These are phyloP conservation scores for Chascanopsetta lugubris DNA, from an alignment of 2,113 vertebrate genomes.

Conservation along the genomic window DNA sequence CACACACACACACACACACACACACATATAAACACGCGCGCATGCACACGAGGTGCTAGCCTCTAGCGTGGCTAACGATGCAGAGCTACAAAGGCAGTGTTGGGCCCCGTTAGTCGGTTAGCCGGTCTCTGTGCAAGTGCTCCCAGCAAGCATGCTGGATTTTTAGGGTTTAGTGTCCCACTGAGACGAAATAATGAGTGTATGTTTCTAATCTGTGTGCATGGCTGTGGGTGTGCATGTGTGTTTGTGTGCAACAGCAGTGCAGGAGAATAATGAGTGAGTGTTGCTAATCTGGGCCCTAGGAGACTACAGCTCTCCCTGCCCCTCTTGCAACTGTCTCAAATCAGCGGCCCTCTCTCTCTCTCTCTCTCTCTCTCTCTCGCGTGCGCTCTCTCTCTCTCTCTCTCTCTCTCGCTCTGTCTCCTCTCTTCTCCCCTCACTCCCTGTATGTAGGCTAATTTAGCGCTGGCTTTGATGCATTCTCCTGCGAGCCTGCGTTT, in stretches of 20 bases:
- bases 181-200: slow-evolving; percentile 83
- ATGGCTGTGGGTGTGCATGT: slow-evolving; percentile 53
- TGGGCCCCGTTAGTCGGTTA: slow-evolving; percentile 66
- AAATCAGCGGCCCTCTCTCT: slow-evolving; percentile 76
- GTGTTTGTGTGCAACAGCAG: slow-evolving; percentile 69
- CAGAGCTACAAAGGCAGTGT: slow-evolving; percentile 76
- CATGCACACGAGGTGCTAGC: slow-evolving; percentile 50
- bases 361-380: slow-evolving; percentile 20
- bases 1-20: slow-evolving; percentile 20
- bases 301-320: slow-evolving; percentile 79
- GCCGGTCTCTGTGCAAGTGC: slow-evolving; percentile 72
- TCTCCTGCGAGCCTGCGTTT: slow-evolving; percentile 78
- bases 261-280: slow-evolving; percentile 75
- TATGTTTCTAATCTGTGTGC: slow-evolving; percentile 80
- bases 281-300: slow-evolving; percentile 84
- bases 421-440: slow-evolving; percentile 57
- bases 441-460: slow-evolving; percentile 78
- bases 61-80: slow-evolving; percentile 72
- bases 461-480: slow-evolving; percentile 78
- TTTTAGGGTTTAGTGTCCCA: slow-evolving; percentile 84
- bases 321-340: slow-evolving; percentile 80
- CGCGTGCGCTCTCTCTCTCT: slow-evolving; percentile 67
- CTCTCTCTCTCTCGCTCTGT: slow-evolving; percentile 32
- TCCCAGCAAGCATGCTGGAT: slow-evolving; percentile 80
- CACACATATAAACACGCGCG: slow-evolving; percentile 25